phyloP scores from a whole-genome alignment of 2,888 invertebrate genomes.

The Megastigmus dorsalis region DNA sequence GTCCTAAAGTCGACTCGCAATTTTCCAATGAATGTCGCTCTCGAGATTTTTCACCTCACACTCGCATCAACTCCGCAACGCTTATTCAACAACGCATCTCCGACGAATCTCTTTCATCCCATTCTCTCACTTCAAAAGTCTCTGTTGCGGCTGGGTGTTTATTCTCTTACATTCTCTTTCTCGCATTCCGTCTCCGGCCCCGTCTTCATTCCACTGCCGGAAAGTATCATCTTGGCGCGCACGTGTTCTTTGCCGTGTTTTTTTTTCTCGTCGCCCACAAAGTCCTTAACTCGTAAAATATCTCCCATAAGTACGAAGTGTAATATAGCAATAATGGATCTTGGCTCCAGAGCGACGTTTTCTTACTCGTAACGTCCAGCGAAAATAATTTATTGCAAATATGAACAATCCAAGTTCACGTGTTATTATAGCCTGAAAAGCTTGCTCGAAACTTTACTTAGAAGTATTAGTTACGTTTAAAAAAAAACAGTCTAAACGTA shows the following conservation, averaged over 20 bases:
- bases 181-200: background rate
- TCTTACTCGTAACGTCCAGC: background rate
- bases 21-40: slow-evolving; percentile 66
- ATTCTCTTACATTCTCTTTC: background rate
- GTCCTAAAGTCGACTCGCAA: slow-evolving; percentile 61
- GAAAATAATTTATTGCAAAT: background rate
- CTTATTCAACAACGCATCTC: too few species aligned
- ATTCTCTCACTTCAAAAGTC: background rate
- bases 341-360: background rate
- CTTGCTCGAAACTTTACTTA: too few species aligned
- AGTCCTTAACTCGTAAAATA: background rate
- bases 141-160: background rate
- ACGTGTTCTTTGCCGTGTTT: background rate
- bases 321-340: background rate
- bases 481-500: too few species aligned
- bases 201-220: background rate
- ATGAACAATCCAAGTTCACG: background rate
- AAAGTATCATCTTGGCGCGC: background rate
- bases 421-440: too few species aligned
- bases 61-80: background rate
- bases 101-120: too few species aligned
- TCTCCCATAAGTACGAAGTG: background rate
- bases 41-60: slow-evolving; percentile 59
- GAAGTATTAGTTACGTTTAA: too few species aligned
- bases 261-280: background rate